Evolutionary conservation across 2,113 vertebrate genomes (phyloP).

Genomic region (Poeciliopsis occidentalis): DNA sequence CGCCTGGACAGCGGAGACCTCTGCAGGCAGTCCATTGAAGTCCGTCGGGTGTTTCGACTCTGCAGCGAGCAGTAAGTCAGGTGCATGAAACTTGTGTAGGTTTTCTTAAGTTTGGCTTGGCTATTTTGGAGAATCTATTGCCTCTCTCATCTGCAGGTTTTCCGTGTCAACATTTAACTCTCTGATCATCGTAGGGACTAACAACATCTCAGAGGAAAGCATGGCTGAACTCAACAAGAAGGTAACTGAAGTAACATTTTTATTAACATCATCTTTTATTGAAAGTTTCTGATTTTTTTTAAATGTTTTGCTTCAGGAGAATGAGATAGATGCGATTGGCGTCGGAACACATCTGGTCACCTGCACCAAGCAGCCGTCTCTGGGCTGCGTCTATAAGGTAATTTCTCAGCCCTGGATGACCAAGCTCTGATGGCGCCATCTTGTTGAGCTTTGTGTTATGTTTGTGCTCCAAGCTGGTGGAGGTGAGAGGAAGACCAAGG

Average conservation of each 20-base stretch:
- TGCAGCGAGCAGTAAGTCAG: conserved; percentile 83
- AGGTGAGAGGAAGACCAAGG: conserved; percentile 83
- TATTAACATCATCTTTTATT: background rate
- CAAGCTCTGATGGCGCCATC: background rate
- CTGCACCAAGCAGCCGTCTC: conserved; percentile 88
- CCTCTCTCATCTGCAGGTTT: conserved; percentile 79
- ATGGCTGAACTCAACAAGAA: conserved; percentile 81
- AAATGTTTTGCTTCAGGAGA: conserved; percentile 78
- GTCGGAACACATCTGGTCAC: conserved; percentile 92
- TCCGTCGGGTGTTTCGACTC: conserved; percentile 76
- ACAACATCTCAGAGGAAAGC: conserved; percentile 85
- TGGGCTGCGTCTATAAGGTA: conserved; percentile 97
- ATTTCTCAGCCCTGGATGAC: background rate
- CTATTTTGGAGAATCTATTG: background rate
- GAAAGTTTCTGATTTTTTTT: background rate
- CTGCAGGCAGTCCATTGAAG: conserved; percentile 84
- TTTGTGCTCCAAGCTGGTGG: conserved; percentile 82
- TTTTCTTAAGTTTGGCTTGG: background rate
- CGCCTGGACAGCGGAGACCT: conserved; percentile 93
- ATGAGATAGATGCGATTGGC: conserved; percentile 86
- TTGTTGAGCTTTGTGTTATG: background rate
- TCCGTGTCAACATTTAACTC: conserved; percentile 82
- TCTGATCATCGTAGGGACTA: conserved; percentile 85
- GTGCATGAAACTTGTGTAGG: background rate
- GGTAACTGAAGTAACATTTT: conserved; percentile 66